Base-by-base conservation (phyloP, 1,140 invertebrate species). In the Planococcus citri region DNA sequence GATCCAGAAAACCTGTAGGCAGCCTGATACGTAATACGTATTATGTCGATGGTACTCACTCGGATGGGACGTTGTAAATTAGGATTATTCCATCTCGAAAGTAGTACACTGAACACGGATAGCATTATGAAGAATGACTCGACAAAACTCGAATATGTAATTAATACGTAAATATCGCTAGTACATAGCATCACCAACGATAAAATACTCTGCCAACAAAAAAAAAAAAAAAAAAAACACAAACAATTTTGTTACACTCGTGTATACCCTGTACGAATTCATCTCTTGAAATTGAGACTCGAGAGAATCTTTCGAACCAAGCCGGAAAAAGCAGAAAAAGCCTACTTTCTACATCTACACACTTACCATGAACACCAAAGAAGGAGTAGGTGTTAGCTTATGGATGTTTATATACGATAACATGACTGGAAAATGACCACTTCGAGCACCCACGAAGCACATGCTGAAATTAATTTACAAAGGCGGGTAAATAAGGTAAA, bases 71-170 rank as follows among this genome's bases (percentile, higher is more conserved):
- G 80, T 58, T 85, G 79, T 74, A 94, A 81, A 69, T 92, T 80
- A 0, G 94, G 94, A 72, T 83, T 79, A 74, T 87, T 94, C 75
- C 88, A 90, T 58, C 95, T 83, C 68, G 95, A 81, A 83, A 89
- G 94, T 12, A 98, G 79, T 58, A 98, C 83, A 0, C 91, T 94
- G 72, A 87, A 85, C 17, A 97, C 92, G 69, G 93, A 94, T 27
- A 95, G 78, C 73, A 88, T 89, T 41, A 94, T 93, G 78, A 97
- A 96, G 73, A 93, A 86, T 24, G 92, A 87, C 80, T 97, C 95
- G 33, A 95, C 91, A 75, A 97, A 94, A 70, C 90, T 92, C 74
- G 91, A 88, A 78, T 97, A 98, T 71, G 94, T 97, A 75, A 98
- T 97, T 14, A 98, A 81, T 14, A 87, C 83, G 75, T 90, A 90